Percentiles rank a stretch among this genome's conserved stretches.
phyloP scores from a whole-genome alignment of 2,113 vertebrate genomes.

The Lepus timidus region DNA sequence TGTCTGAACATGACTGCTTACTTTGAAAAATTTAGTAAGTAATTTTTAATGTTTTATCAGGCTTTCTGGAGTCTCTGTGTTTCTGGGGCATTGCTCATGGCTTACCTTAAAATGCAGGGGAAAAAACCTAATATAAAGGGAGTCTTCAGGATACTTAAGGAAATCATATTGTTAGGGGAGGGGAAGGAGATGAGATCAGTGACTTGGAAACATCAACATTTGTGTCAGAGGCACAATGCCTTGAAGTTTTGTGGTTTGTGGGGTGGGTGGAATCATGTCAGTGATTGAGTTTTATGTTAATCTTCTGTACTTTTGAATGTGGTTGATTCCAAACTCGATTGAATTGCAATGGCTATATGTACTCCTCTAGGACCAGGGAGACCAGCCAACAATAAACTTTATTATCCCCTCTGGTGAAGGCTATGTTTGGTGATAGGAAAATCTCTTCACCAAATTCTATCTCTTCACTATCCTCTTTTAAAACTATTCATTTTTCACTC shows the following conservation, averaged over 20 bases:
- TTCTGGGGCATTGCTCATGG: conserved; percentile 17
- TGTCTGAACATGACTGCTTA: background rate
- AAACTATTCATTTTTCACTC: background rate
- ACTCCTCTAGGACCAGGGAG: background rate
- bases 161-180: background rate
- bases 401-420: conserved; percentile 14
- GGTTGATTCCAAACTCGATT: conserved; percentile 50
- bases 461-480: background rate
- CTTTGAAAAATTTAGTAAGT: background rate
- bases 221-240: background rate
- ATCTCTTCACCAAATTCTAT: background rate
- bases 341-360: background rate
- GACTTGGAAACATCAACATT: conserved; percentile 28
- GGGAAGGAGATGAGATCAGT: background rate
- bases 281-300: conserved; percentile 4
- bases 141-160: background rate
- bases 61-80: conserved; percentile 37
- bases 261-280: background rate
- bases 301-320: conserved; percentile 26
- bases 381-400: background rate
- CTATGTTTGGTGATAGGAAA: background rate
- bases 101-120: conserved; percentile 19
- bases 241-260: background rate
- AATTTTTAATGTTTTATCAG: conserved; percentile 43
- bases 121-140: background rate